phyloP scores from a whole-genome alignment of 2,888 invertebrate species.

The Zhengitettix transpicula region DNA sequence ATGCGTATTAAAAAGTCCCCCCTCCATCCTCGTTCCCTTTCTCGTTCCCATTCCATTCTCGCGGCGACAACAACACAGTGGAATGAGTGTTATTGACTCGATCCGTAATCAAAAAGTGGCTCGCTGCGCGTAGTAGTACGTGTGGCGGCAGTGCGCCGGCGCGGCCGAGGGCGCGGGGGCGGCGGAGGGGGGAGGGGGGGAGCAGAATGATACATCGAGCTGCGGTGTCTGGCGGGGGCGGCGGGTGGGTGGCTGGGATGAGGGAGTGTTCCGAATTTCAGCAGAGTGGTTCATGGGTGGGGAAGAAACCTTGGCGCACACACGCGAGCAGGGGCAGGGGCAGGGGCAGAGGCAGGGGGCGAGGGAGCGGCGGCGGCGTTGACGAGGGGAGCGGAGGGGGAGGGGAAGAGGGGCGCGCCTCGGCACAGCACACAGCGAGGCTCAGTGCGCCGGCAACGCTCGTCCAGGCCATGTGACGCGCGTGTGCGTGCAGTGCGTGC shows the following conservation, averaged over 20 bases:
- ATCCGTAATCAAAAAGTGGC: too few relatives aligned
- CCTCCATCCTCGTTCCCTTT: too few relatives aligned
- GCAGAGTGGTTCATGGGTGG: neutral
- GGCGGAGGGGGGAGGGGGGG: neutral
- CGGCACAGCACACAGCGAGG: neutral
- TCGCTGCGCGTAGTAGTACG: too few relatives aligned
- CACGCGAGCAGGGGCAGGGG: neutral
- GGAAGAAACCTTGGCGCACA: too few relatives aligned
- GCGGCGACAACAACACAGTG: too few relatives aligned
- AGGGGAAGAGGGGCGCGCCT: neutral
- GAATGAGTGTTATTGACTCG: too few relatives aligned
- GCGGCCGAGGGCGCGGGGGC: neutral
- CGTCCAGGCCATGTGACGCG: too few relatives aligned
- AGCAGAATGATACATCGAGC: neutral
- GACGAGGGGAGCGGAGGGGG: neutral
- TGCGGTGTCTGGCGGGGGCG: neutral
- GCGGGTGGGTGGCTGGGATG: neutral
- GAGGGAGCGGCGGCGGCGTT: neutral
- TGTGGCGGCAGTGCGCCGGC: too few relatives aligned
- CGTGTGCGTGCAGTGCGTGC: neutral
- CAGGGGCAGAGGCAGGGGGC: neutral
- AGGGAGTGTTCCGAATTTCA: neutral
- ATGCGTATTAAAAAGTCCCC: too few relatives aligned
- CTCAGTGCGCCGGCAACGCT: neutral
- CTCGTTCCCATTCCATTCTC: too few relatives aligned